Base-by-base conservation (phyloP, 2,113 vertebrate species). In the Odocoileus virginianus region DNA sequence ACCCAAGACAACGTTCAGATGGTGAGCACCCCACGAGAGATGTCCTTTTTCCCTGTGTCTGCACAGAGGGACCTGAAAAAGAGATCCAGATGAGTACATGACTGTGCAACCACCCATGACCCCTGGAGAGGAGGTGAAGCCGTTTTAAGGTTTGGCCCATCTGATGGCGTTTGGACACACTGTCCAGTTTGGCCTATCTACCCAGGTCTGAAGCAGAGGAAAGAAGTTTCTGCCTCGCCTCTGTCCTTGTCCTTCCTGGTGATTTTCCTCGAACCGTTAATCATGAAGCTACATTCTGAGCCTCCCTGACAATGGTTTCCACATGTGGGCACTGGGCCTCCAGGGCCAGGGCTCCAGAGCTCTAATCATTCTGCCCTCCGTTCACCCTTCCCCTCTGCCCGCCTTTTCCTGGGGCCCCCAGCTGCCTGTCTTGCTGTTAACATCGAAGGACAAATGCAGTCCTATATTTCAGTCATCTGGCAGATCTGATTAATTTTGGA, bases 401-500 rank as follows among this genome's bases (percentile, higher is more conserved):
- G 1, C 55, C 47, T 95, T 57, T 71, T 33, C 15, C 50, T 16
- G n/a, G 7, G 14, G 60, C 36, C 52, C 52, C 91, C 2, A 2
- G 85, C 85, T n/a, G 25, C n/a, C 19, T 14, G 54, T 84, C 91
- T 74, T 87, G 92, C 40, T 97, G 97, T 98, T 98, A 97, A 96
- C 91, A 97, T 21, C 17, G 67, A 97, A 97, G 96, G 94, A 98
- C 95, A 96, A 98, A 96, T 94, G 96, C 27, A 54, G 71, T 33
- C 47, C 74, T 84, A 43, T 50, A 91, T 98, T 98, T 98, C 83
- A 98, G 93, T 96, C 98, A 83, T 71, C 4, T n/a, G 96, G 87
- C 57, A 97, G 88, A 88, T 95, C 43, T 88, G 98, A 88, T 98
- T 98, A 98, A 98, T 98, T 98, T 98, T 98, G 81, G 90, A 97